Evolutionary conservation across 2,797 vertebrate species (phyloP), one percentile per base, ranked within the genome.

Genomic region (Dendrocincla fuliginosa): DNA sequence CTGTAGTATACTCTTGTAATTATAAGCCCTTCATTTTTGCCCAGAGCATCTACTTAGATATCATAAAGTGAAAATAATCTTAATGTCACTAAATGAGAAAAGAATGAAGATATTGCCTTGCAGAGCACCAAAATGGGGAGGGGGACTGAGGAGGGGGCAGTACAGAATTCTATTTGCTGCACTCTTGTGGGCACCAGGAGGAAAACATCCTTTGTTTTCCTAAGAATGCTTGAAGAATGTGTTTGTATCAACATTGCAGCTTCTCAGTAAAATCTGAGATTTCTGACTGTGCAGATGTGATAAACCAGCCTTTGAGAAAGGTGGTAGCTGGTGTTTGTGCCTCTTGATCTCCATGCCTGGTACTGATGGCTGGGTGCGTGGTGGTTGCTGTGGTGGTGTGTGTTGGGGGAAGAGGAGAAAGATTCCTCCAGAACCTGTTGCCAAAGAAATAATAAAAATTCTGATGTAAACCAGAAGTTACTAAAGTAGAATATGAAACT

Each of bases 21-120:
- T 95, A 17, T 73, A 77, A 77, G 37, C 41, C 35, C 11, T 87
- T 86, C 8, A 8, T 70, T 91, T 91, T 87, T 92, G 60, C 64
- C 64, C 11, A 35, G 30, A 60, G 87, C 74, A 65, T 74, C 84
- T 92, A 32, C 65, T 87, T 74, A 53, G 73, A 53, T 92, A 70
- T 17, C 53, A 52, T 78, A 57, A 76, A 93, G n/a, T 60, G 44
- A 80, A 90, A 89, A 87, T 80, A 93, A 81, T 81, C 53, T 67
- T 90, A 86, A 74, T 92, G 79, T 70, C 68, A 52, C 61, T 78
- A 84, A 92, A 81, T 68, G 81, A 89, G 84, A 71, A 88, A 91
- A 59, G 60, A 70, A 80, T 25, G 17, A 84, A 69, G 18, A 11
- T n/a, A 57, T 5, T 87, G 39, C 53, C 79, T 91, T 79, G 67